phyloP scores from a whole-genome alignment of 2,113 vertebrate genomes.

The Rissa tridactyla region DNA sequence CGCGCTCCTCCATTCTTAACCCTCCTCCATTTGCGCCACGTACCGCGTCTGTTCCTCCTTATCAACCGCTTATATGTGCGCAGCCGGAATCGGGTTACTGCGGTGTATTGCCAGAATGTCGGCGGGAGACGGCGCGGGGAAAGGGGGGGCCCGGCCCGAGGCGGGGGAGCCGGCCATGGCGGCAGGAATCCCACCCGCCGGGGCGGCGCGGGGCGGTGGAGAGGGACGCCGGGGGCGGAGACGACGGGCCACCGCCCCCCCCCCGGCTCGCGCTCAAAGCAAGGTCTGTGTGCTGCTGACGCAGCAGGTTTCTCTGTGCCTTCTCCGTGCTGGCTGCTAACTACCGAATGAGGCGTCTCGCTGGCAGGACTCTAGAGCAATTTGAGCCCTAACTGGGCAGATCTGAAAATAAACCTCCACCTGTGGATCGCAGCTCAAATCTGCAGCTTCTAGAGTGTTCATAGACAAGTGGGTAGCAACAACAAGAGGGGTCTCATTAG shows the following conservation, averaged over 20 bases:
- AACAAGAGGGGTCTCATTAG: neutral
- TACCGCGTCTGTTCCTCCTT: too few relatives aligned
- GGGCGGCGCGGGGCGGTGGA: too few relatives aligned
- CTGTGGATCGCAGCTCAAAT: neutral
- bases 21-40: too few relatives aligned
- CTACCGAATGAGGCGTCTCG: fast-evolving
- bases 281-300: fast-evolving
- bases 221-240: neutral
- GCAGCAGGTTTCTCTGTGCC: neutral
- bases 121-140: too few relatives aligned
- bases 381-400: neutral
- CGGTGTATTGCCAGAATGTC: too few relatives aligned
- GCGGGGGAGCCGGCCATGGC: neutral
- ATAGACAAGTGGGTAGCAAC: neutral
- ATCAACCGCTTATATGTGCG: too few relatives aligned
- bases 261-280: neutral
- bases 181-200: too few relatives aligned
- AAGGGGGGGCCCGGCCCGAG: too few relatives aligned
- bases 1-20: too few relatives aligned
- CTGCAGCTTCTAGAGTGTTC: neutral
- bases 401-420: neutral
- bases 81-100: too few relatives aligned
- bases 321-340: fast-evolving
- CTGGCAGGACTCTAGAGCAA: neutral
- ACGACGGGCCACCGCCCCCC: neutral